Conservation (phyloP, 2,888 invertebrate genomes). For the Napeogenes sylphis region DNA sequence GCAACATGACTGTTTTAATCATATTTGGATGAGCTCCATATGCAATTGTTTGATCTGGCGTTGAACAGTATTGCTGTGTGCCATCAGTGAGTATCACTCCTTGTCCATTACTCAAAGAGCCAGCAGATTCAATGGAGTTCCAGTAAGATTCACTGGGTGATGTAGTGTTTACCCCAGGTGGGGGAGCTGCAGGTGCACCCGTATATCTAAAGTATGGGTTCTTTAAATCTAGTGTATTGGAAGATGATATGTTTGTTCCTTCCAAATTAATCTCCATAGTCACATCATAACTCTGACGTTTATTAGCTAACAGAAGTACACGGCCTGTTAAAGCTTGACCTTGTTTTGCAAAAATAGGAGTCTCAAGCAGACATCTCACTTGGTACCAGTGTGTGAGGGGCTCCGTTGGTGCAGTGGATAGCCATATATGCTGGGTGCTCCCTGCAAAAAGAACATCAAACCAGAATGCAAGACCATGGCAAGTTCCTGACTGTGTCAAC, state of each 20-base stretch:
- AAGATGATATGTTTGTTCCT: conserved; percentile 86
- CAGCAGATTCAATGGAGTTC: conserved; percentile 89
- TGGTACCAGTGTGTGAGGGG: conserved; percentile 99
- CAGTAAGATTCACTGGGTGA: conserved; percentile 97
- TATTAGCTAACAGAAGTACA: conserved; percentile 93
- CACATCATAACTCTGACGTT: conserved; percentile 98
- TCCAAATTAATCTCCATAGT: conserved; percentile 95
- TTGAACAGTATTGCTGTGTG: conserved; percentile 64
- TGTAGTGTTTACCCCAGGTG: conserved; percentile 92
- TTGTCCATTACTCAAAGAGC: conserved; percentile 63
- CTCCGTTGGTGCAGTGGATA: conserved; percentile 98
- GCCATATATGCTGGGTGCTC: conserved; percentile 92
- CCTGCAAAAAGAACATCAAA: conserved; percentile 99
- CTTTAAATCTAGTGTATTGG: conserved; percentile 96
- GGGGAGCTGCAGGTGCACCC: conserved; percentile 93
- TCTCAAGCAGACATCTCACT: conserved; percentile 95
- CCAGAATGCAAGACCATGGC: conserved; percentile 99
- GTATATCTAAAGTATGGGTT: conserved; percentile 99
- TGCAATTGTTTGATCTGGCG: conserved; percentile 59
- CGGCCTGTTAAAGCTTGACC: conserved; percentile 93
- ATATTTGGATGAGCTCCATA: conserved; percentile 68
- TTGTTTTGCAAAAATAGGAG: conserved; percentile 95
- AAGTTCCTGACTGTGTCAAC: conserved; percentile 93
- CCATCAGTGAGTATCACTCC: conserved; percentile 65
- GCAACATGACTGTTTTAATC: conserved; percentile 75